These are phyloP conservation scores for Distichodus sexfasciatus DNA, from an alignment of 2,797 vertebrate genomes.

Conservation along the genomic window DNA sequence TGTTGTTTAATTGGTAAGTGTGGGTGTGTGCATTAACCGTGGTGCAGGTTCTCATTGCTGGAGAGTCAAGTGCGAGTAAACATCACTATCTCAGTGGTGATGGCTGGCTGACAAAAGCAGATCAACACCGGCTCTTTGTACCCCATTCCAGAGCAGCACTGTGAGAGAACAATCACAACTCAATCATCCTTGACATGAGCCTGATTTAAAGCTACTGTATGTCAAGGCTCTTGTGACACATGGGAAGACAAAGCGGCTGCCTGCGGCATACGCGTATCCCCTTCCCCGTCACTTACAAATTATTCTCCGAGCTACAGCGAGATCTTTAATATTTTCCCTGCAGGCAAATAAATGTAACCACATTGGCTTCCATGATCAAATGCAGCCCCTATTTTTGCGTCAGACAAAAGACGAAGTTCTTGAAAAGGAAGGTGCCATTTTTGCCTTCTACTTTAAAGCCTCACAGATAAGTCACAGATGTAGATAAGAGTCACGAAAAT, in stretches of 20 bases:
- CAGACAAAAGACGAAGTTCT: conserved; percentile 44
- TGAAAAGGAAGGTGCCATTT: conserved; percentile 53
- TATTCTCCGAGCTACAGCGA: conserved; percentile 63
- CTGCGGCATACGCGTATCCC: conserved; percentile 71
- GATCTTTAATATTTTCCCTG: conserved; percentile 70
- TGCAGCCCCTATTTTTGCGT: conserved; percentile 43
- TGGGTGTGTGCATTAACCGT: neutral
- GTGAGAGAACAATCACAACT: conserved; percentile 57
- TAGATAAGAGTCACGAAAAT: conserved; percentile 20
- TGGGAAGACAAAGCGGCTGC: conserved; percentile 67
- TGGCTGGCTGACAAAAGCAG: conserved; percentile 50
- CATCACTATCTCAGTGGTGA: conserved; percentile 25
- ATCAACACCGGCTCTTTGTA: conserved; percentile 31
- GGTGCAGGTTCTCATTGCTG: neutral
- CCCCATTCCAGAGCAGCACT: conserved; percentile 49
- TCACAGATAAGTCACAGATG: conserved; percentile 33
- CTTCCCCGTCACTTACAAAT: conserved; percentile 65
- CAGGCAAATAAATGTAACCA: conserved; percentile 62
- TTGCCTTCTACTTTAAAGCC: conserved; percentile 61
- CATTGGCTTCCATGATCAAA: conserved; percentile 60
- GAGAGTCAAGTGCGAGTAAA: conserved; percentile 9
- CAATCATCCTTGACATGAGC: conserved; percentile 72
- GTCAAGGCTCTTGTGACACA: conserved; percentile 58
- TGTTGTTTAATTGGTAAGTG: too few species aligned
- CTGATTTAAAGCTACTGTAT: conserved; percentile 61